These are phyloP conservation scores for Ispidina picta DNA, from an alignment of 2,797 vertebrate species.

Conservation along the genomic window DNA sequence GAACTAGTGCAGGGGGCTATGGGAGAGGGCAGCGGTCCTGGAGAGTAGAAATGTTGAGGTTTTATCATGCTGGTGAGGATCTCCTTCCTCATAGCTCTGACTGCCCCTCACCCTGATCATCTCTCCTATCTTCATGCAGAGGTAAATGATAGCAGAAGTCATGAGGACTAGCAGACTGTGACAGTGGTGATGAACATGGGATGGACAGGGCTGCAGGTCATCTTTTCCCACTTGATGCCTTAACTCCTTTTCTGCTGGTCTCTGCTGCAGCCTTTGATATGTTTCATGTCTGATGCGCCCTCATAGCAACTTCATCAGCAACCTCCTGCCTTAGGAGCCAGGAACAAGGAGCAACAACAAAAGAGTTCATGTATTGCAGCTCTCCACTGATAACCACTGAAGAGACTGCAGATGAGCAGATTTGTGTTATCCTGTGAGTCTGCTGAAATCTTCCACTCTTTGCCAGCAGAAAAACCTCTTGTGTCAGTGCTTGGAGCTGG, in stretches of 20 bases:
- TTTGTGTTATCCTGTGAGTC: neutral
- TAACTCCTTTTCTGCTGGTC: neutral
- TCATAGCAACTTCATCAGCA: neutral
- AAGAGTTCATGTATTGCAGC: rapidly evolving
- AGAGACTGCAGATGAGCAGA: neutral
- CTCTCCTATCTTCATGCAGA: rapidly evolving
- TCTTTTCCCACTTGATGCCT: neutral
- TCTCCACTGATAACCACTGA: neutral
- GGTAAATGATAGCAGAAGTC: neutral
- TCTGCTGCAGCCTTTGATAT: neutral
- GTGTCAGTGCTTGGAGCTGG: neutral
- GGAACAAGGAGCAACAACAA: neutral
- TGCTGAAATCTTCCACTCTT: neutral
- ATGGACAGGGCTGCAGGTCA: neutral
- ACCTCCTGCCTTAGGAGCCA: neutral
- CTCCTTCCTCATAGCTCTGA: rapidly evolving
- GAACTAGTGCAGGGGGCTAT: rapidly evolving
- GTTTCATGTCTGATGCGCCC: neutral
- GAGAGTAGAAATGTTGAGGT: rapidly evolving
- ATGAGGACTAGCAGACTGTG: rapidly evolving
- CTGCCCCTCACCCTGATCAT: neutral
- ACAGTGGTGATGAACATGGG: neutral
- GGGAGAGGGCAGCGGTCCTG: neutral
- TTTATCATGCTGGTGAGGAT: neutral
- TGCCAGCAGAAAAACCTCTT: neutral